Base-by-base conservation (phyloP, 2,888 invertebrate genomes). In the Athripsodes cinereus region DNA sequence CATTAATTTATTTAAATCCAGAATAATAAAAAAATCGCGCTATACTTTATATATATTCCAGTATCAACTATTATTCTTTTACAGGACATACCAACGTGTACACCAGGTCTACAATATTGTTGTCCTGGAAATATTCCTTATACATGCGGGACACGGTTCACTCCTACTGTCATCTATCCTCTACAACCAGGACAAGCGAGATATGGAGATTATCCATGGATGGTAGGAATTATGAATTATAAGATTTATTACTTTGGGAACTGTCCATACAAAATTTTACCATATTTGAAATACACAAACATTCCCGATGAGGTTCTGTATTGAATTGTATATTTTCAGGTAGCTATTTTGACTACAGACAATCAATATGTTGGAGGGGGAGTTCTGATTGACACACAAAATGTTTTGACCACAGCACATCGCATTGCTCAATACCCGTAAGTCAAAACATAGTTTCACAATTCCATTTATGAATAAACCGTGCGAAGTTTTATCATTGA, bases 191-290 rank as follows among this genome's bases (percentile, higher is more conserved):
- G 85, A 1, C 80, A 83, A 70, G 82, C 88, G 10, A 75, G 74
- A 61, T 85, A 79, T 66, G 88, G 88, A 13, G 84, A 85, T 65
- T 87, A 82, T 71, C 89, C 89, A 2, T 90, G 89, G 89, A 84
- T 84, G 75, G 86, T 84, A n/a, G 13, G 11, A 8, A 40, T 40
- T 31, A 31, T 31, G 31, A 31, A 11, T 31, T 8, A 8, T 31
- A 31, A 8, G 31, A 31, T 31, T 8, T 31, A 31, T 6, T 31
- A 8, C 31, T 31, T 6, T 8, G 8, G 31, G 11, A 6, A 31
- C 11, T 31, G 31, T 31, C 31, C 8, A 11, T 31, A 31, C 31
- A 31, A 8, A 31, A n/a, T n/a, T n/a, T n/a, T 31, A 31, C 31
- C 11, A 31, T 6, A 31, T 31, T 6, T 8, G 31, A 11, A 8